A percentile compares a stretch with the other conserved stretches of the same genome.
Evolutionary conservation across 1,140 invertebrate species (phyloP).

Genomic region (Drosophila nikananu): DNA sequence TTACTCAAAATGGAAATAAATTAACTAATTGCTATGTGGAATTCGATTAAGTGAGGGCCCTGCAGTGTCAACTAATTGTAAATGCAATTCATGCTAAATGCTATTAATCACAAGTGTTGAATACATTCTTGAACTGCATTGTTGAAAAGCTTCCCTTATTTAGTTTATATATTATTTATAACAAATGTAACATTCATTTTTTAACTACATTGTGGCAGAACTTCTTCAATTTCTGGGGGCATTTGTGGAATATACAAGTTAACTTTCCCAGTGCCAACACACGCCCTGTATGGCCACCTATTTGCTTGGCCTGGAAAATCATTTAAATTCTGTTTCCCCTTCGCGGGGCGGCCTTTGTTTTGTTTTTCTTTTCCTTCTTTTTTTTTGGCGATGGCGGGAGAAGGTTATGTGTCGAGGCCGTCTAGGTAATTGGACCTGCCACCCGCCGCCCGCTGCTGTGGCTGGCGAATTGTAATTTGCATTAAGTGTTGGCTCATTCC

Average conservation of each 20-base stretch:
- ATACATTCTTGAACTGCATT: too few species aligned
- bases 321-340: conserved; percentile 5
- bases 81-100: too few species aligned
- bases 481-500: conserved; percentile 73
- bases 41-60: too few species aligned
- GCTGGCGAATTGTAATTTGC: conserved; percentile 77
- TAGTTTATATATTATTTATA: not conserved
- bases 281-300: not conserved
- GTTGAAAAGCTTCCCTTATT: too few species aligned
- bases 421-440: conserved; percentile 65
- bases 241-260: not conserved
- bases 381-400: not conserved
- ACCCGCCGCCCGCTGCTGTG: conserved; percentile 30
- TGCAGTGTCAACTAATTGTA: too few species aligned
- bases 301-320: not conserved
- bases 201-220: not conserved
- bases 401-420: conserved; percentile 60
- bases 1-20: not conserved
- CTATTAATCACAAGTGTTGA: not conserved
- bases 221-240: not conserved
- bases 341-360: not conserved
- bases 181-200: too few species aligned
- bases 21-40: not conserved
- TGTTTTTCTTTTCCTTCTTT: conserved; percentile 15
- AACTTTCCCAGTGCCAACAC: not conserved